These are phyloP conservation scores for Pelecanoides urinatrix DNA, from an alignment of 2,113 vertebrate species.

Conservation along the genomic window DNA sequence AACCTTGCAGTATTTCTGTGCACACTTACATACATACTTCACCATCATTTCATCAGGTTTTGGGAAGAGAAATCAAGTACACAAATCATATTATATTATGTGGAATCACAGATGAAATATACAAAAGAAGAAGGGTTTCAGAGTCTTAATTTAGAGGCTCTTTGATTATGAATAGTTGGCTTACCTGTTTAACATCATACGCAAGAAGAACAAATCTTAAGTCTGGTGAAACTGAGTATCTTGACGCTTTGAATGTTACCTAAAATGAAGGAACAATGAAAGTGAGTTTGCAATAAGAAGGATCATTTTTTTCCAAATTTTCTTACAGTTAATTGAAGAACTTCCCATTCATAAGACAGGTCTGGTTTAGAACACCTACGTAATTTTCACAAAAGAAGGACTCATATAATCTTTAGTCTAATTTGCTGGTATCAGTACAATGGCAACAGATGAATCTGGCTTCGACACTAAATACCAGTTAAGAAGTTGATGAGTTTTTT, in stretches of 20 bases:
- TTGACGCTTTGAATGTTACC: slow-evolving; percentile 94
- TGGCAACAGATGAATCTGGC: not conserved
- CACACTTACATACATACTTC: not conserved
- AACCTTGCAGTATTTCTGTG: not conserved
- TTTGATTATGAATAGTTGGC: not conserved
- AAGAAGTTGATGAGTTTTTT: not conserved
- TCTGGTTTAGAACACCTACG: not conserved
- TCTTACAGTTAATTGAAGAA: not conserved
- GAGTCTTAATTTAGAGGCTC: not conserved
- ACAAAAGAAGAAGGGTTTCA: not conserved
- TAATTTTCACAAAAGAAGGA: not conserved
- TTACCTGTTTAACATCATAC: slow-evolving; percentile 95
- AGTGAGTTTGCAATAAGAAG: not conserved
- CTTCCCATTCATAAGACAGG: not conserved
- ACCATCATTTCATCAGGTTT: not conserved
- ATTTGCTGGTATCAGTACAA: not conserved
- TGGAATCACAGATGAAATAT: not conserved
- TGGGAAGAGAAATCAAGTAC: not conserved
- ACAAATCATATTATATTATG: not conserved
- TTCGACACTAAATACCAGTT: not conserved
- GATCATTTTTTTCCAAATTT: not conserved
- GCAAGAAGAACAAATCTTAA: slow-evolving; percentile 94
- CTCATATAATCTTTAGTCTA: not conserved
- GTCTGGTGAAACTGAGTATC: slow-evolving; percentile 92
- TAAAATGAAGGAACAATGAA: slow-evolving; percentile 44